Evolutionary conservation across 2,888 invertebrate species (phyloP), one percentile per base, ranked within the genome.

Genomic region (Drosophila phalerata): DNA sequence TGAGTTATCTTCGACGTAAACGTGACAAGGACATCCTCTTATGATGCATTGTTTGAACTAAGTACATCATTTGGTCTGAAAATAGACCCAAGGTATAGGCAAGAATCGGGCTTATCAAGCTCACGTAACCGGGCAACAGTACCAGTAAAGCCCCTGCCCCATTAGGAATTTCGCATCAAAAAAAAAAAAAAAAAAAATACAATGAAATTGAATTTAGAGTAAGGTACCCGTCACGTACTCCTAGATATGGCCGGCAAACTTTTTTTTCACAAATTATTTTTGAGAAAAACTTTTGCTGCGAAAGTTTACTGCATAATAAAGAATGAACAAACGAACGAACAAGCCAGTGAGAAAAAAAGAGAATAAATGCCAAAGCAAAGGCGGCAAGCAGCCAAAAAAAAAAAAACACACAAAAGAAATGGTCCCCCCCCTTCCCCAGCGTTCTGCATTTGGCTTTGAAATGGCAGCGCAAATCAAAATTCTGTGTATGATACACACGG

Each of bases 221-320:
- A 84, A 84, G 86, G 84, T 81, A 81, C 74, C 84, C 56, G 74
- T 58, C 84, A 84, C 84, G 84, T 86, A 84, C 77, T 77, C 57
- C 63, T 69, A 72, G 79, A 81, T 86, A 79, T 85, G 84, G 79
- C 73, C 84, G 57, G 73, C 65, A 74, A 85, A 86, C 67, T 79
- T 83, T 85, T 73, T 79, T 81, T 82, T 83, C 79, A 81, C 86
- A 81, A 78, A 87, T 85, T 84, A 83, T 87, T 86, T 74, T 86
- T 74, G 71, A 75, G 67, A 58, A 80, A 85, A 85, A 87, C 62
- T 81, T 85, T 85, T 78, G 69, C 73, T 70, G 66, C 64, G 75
- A 84, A 85, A 85, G 80, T 85, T 85, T 85, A 81, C 85, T 82
- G 85, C 82, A 85, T 82, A 86, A 85, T 82, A 85, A 85, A 83